Evolutionary conservation across 2,888 invertebrate species (phyloP), one percentile per base, ranked within the genome.

Genomic region (Zygaena filipendulae): DNA sequence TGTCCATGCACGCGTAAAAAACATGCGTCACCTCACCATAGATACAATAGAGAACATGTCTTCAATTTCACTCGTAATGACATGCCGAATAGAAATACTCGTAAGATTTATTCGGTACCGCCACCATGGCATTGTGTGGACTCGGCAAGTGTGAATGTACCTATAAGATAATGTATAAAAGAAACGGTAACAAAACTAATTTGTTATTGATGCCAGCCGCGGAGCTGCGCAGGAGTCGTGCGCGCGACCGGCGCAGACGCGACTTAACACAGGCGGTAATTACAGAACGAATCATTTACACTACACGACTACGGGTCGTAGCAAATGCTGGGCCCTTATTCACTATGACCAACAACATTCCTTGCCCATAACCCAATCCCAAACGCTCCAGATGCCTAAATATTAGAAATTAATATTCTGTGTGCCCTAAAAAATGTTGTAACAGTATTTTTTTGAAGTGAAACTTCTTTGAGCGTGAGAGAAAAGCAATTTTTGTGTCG

Each of bases 241-340:
- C 47, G 49, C 50, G n/a, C n/a, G n/a, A n/a, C n/a, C n/a, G n/a
- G n/a, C 46, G 50, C 52, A 45, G 59, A 59, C 59, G 58, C n/a
- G 56, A 63, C 55, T 59, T 66, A 64, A 56, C 56, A 60, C 50
- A 55, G 45, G 52, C 58, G 61, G 63, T 71, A 71, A 71, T 72
- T 69, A 67, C 54, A 35, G 23, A 26, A 32, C n/a, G 7, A 32
- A 29, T 30, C 33, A 38, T 64, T 72, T 69, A 70, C 29, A 61
- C 30, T 25, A 18, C 39, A 49, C 62, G 63, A 62, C 44, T 42
- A 16, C 7, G 41, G 31, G 11, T 25, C 10, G 8, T 3, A 21
- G 20, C 27, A 18, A 10, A 13, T 14, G 29, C 27, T n/a, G n/a
- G n/a, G n/a, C n/a, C n/a, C n/a, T n/a, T n/a, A n/a, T n/a, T n/a